Percentiles rank a stretch among this genome's conserved stretches.
Evolutionary conservation across 2,113 vertebrate genomes (phyloP).

Genomic region (Columbina picui): DNA sequence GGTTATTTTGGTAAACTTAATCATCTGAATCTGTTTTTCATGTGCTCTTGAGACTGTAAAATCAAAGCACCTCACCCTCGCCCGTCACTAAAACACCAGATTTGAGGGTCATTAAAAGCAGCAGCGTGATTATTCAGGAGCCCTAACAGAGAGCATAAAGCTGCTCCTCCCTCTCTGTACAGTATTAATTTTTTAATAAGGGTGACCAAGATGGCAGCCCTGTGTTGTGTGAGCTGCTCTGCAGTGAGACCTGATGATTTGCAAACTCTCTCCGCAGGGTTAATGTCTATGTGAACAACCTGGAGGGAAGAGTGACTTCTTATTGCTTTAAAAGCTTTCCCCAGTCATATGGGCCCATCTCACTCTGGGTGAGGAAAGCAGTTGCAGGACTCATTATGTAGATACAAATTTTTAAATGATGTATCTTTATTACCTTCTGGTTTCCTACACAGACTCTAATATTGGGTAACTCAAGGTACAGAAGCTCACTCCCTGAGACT

Average conservation of each 20-base stretch:
- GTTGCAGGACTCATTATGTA: background rate
- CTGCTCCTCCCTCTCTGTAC: background rate
- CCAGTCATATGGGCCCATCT: background rate
- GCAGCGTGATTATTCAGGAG: background rate
- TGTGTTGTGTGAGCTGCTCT: background rate
- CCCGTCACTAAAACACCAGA: background rate
- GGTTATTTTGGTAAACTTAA: slow-evolving; percentile 15
- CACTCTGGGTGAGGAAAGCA: background rate
- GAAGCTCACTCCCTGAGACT: background rate
- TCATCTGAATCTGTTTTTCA: background rate
- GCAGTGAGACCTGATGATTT: background rate
- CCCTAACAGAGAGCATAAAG: background rate
- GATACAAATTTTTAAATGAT: slow-evolving; percentile 34
- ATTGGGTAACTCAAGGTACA: background rate
- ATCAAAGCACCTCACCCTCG: background rate
- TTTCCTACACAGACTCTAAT: background rate
- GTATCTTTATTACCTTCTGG: background rate
- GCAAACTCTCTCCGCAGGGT: background rate
- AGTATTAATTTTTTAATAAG: slow-evolving; percentile 28
- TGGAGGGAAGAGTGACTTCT: background rate
- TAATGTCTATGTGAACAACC: background rate
- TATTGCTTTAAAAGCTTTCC: background rate
- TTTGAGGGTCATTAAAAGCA: slow-evolving; percentile 6
- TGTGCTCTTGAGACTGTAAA: background rate
- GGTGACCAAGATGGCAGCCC: background rate